Base-by-base conservation (phyloP, 64 coral and sea anemone genomes). In the Actinia equina region DNA sequence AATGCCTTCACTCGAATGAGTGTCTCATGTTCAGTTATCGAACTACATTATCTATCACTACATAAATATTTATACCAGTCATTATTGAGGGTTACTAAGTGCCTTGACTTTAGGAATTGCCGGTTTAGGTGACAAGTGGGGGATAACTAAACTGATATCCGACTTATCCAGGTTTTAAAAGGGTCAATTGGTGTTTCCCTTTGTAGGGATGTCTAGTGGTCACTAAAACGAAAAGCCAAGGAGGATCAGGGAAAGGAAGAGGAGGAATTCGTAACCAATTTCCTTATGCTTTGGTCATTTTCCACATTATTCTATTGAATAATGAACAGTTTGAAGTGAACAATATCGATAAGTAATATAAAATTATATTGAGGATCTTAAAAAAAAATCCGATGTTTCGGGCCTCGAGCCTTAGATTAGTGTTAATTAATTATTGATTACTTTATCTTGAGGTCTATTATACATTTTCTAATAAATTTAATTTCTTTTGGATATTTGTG, bases 111-210 rank as follows among this genome's bases (percentile, higher is more conserved):
- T 4, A 23, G 20, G 22, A 23, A 65, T 65, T 65, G 62, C 10
- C 62, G 62, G 62, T 65, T 65, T 65, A 65, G 62, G 62, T 23
- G 62, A 65, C 62, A 65, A 65, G 62, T 65, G n/a, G 62, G n/a
- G 62, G 62, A 65, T 65, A n/a, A 65, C 22, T 65, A 65, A 65
- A 65, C 19, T 65, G 62, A 65, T 65, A 65, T 65, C 22, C 20
- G 19, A 65, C 62, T 65, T 65, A 65, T 65, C 62, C 62, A 65
- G 8, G 25, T 65, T 23, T 23, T 65, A 65, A 20, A 65, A 65
- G 62, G 62, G 62, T 65, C 62, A 65, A 65, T 65, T 65, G 62
- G 62, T 65, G 62, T 23, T 65, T 65, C 62, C 62, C 22, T 65
- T 65, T 23, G 62, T n/a, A 65, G 62, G 62, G 10, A 65, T 63